Base-by-base conservation (phyloP, 2,797 vertebrate species). In the Rachycentron canadum region DNA sequence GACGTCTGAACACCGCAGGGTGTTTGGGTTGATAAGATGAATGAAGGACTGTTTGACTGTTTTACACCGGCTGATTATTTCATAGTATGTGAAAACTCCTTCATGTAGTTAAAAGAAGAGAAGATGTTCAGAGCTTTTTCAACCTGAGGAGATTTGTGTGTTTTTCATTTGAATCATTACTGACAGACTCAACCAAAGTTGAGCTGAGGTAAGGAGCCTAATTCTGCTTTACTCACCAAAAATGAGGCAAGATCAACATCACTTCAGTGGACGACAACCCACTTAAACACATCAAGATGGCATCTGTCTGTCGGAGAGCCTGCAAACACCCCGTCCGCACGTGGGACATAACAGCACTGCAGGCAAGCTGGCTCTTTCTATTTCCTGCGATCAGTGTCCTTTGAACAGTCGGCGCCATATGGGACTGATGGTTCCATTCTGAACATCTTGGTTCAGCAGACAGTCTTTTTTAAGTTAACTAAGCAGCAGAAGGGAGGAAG, bases 401-500 rank as follows among this genome's bases (percentile, higher is more conserved):
- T 91, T 90, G 79, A 93, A 93, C 88, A 90, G 87, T 80, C 52
- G 0, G 56, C 74, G 71, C 91, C 92, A 94, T 94, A 94, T 94
- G 93, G 91, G 85, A 82, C 78, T 55, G 59, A 80, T 78, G 73
- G 73, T 79, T 89, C 58, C 71, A 82, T 80, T 79, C 64, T 80
- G 60, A 82, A 82, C 72, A 78, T 83, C 78, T 85, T 79, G 75
- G 73, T 84, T 79, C 67, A 47, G 23, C 64, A 83, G 76, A 82
- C 62, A 81, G 59, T 47, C 36, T 70, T 60, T 50, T 62, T 38
- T 64, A 36, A 68, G 64, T 85, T 84, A 63, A 84, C 53, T 82
- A 75, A 82, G 28, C 41, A 77, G 11, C 36, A 5, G 55, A 74
- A 53, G 36, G 45, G 40, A 68, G 21, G 38, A 69, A 65, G 21